phyloP scores from a whole-genome alignment of 2,113 vertebrate genomes.

The Coryphaenoides rupestris region DNA sequence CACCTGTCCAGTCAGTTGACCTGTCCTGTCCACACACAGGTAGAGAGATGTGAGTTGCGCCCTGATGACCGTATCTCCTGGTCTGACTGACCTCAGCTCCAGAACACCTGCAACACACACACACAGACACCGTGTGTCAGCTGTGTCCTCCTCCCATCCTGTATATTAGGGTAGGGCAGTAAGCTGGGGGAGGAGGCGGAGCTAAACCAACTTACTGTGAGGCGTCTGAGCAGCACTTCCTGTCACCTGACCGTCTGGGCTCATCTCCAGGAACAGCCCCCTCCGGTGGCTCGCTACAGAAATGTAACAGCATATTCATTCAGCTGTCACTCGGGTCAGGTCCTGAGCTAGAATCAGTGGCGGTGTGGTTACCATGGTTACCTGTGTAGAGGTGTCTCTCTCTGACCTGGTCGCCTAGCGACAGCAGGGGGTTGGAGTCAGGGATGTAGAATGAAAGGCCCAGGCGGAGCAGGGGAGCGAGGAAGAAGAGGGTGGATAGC shows the following conservation, averaged over 20 bases:
- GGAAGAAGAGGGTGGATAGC: constrained; percentile 10
- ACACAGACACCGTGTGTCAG: not conserved
- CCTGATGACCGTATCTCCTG: constrained; percentile 58
- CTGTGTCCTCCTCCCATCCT: not conserved
- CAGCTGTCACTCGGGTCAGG: not conserved
- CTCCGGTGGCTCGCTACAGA: constrained; percentile 61
- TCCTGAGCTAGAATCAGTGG: not conserved
- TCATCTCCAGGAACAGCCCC: constrained; percentile 68
- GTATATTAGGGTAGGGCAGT: not conserved
- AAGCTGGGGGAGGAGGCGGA: not conserved
- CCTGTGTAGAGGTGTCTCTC: constrained; percentile 73
- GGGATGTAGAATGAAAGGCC: constrained; percentile 55
- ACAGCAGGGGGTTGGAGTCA: constrained; percentile 62
- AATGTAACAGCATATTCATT: not conserved
- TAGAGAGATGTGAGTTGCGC: constrained; percentile 58
- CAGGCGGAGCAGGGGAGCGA: constrained; percentile 38
- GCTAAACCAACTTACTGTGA: constrained; percentile 55
- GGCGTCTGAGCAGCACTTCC: constrained; percentile 49
- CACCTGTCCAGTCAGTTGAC: constrained; percentile 65
- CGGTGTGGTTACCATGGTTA: constrained; percentile 38
- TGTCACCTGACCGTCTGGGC: constrained; percentile 58
- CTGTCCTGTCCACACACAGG: constrained; percentile 63
- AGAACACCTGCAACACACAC: constrained; percentile 61
- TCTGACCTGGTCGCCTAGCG: constrained; percentile 59
- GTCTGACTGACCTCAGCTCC: constrained; percentile 61